A percentile compares a stretch with the other conserved stretches of the same genome.
Evolutionary conservation across 1,140 invertebrate genomes (phyloP).

Genomic region (Ectropis grisescens): DNA sequence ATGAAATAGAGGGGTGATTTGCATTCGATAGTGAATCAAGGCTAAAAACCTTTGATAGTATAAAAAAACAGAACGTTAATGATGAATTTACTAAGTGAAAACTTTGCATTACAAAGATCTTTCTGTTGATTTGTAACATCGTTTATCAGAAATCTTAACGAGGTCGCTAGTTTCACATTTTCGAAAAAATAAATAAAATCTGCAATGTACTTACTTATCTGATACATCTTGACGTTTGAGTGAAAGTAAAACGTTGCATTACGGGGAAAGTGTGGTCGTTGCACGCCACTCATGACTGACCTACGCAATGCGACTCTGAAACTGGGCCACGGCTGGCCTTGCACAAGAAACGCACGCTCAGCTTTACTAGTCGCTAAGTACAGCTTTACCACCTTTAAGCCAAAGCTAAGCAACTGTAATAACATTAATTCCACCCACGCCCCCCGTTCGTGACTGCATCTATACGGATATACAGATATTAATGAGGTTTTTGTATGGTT

Average conservation of each 20-base stretch:
- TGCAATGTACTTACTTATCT: no score
- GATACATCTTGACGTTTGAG: no score
- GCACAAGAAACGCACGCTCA: conserved; percentile 25
- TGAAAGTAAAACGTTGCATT: conserved; percentile 45
- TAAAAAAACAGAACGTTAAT: no score
- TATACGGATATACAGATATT: conserved; percentile 2
- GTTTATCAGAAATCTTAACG: no score
- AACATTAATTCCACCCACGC: conserved; percentile 4
- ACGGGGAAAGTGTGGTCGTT: conserved; percentile 40
- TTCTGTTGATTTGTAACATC: no score
- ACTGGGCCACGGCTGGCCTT: conserved; percentile 33
- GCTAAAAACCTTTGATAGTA: no score
- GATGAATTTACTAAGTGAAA: no score
- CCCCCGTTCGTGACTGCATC: conserved; percentile 1
- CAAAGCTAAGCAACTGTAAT: neutral
- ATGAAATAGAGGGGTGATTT: no score
- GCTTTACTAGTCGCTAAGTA: conserved; percentile 7
- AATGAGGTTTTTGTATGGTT: conserved; percentile 2
- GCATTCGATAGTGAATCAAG: no score
- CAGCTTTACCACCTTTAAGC: neutral
- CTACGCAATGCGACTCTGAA: conserved; percentile 46
- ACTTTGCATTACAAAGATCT: no score
- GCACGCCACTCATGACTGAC: conserved; percentile 38
- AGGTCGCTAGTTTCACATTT: no score
- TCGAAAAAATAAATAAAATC: no score